Base-by-base conservation (phyloP, 2,113 vertebrate species). In the Varanus salvator region DNA sequence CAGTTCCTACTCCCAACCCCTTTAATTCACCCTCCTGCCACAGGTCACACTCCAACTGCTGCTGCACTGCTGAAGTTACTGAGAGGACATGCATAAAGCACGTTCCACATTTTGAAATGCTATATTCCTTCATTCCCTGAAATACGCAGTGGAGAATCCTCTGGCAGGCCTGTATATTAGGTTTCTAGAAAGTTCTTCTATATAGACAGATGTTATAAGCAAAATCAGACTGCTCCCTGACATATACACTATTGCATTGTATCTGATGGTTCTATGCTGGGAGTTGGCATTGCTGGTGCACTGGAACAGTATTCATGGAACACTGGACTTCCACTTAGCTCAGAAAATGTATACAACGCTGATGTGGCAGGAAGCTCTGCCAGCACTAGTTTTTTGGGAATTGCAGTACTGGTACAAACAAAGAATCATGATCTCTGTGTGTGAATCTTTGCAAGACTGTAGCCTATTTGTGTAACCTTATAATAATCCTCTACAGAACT, bases 381-480 rank as follows among this genome's bases (percentile, higher is more conserved):
- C 83, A 77, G 38, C 71, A 54, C 38, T 84, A n/a, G 6, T 34
- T 90, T 25, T 44, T 5, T 54, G 48, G 15, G n/a, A 2, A 34
- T 4, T 7, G 21, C 31, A 17, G 27, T 57, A 15, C 2, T 85
- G 6, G 0, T 71, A 3, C 38, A 71, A 44, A 80, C 84, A n/a
- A 5, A 15, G 83, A 90, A 85, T 85, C 48, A 44, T 85, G 75
- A 85, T 57, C 31, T 85, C 0, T 85, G 50, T 77, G 25, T 52
- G 66, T 80, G 83, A 90, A 85, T 85, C 50, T 90, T 80, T 90
- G 60, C 88, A 85, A 85, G 83, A 85, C 48, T 87, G 66, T 76
- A 29, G 0, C 4, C 87, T 94, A 89, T 80, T 93, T 90, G 25
- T 60, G 48, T 12, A 78, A 87, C 27, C 71, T 91, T 12, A 80